phyloP scores from a whole-genome alignment of 2,113 vertebrate species.

The Nyctereutes procyonoides region DNA sequence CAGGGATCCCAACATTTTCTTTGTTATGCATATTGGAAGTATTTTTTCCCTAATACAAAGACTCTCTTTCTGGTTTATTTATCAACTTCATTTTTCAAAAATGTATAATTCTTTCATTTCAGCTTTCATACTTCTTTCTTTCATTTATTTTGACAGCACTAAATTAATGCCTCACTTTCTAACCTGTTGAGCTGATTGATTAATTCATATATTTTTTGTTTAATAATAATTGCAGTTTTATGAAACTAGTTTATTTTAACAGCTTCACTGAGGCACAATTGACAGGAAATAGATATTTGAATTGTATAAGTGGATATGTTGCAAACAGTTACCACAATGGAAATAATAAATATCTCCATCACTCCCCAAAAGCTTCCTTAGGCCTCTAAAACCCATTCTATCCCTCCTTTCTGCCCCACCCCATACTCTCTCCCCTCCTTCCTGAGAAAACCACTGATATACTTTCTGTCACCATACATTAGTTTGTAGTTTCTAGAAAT shows the following conservation, averaged over 20 bases:
- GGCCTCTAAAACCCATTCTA: accelerated
- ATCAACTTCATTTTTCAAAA: background rate
- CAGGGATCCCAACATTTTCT: background rate
- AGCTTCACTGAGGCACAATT: background rate
- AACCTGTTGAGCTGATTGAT: background rate
- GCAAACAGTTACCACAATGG: background rate
- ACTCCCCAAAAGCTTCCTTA: too few relatives aligned
- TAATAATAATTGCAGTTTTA: background rate
- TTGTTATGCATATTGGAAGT: background rate
- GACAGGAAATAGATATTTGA: background rate
- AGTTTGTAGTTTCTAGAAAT: background rate
- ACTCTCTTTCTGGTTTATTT: background rate
- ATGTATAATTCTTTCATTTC: background rate
- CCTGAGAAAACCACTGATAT: background rate
- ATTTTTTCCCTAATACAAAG: background rate
- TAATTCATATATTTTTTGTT: background rate
- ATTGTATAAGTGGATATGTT: background rate
- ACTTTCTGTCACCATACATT: background rate
- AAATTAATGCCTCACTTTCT: background rate
- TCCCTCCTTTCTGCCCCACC: background rate
- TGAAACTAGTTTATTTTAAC: background rate
- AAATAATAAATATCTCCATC: background rate
- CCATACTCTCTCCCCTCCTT: accelerated
- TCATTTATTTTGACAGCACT: background rate
- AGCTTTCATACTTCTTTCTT: background rate